Evolutionary conservation across 2,113 vertebrate genomes (phyloP).

Genomic region (Acrocephalus arundinaceus): DNA sequence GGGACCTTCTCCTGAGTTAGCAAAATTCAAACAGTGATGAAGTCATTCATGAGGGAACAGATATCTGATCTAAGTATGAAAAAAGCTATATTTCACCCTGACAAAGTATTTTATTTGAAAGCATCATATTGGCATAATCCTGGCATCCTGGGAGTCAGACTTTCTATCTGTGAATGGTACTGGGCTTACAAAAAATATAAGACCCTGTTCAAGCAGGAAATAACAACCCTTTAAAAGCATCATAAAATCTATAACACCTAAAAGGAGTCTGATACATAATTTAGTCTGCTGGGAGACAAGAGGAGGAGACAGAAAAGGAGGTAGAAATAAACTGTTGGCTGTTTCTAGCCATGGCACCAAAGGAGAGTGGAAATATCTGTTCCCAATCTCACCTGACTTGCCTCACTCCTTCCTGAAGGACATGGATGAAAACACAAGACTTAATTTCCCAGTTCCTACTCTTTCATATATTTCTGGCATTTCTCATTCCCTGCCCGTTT

Average conservation of each 20-base stretch:
- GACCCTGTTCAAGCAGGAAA: neutral
- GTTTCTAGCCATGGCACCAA: neutral
- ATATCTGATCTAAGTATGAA: neutral
- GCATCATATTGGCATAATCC: neutral
- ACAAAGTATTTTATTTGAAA: neutral
- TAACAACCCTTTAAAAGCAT: neutral
- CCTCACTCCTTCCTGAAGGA: neutral
- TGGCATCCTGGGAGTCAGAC: neutral
- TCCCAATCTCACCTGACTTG: neutral
- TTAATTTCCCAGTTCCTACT: neutral
- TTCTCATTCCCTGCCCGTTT: neutral
- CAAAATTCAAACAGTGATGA: neutral
- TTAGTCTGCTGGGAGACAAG: neutral
- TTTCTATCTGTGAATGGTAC: accelerated
- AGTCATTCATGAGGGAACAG: neutral
- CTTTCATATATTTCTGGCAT: neutral
- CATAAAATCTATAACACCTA: neutral
- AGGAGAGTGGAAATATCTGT: neutral
- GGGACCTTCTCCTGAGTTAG: neutral
- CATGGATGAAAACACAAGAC: neutral
- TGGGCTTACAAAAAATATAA: neutral
- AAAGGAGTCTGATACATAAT: neutral
- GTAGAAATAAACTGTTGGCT: neutral
- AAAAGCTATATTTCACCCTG: neutral
- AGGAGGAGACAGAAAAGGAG: neutral